phyloP scores from a whole-genome alignment of 2,113 vertebrate species.

The Ciconia boyciana region DNA sequence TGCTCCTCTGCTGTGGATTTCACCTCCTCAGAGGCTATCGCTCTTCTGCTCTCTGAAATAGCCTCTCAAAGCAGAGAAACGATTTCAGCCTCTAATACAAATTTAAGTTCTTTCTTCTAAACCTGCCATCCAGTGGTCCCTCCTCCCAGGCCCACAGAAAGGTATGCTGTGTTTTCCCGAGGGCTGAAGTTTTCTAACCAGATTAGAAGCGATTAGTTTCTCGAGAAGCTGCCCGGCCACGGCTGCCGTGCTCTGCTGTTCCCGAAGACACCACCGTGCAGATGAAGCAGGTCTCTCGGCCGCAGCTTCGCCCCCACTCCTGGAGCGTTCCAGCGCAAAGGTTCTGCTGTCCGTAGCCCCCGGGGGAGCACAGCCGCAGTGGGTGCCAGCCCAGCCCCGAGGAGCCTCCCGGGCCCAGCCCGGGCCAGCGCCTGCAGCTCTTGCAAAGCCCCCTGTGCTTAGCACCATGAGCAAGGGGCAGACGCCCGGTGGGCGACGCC shows the following conservation, averaged over 20 bases:
- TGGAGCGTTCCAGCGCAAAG: not conserved
- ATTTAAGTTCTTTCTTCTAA: not conserved
- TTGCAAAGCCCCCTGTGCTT: not conserved
- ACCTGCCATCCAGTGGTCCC: not conserved
- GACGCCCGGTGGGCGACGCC: not conserved
- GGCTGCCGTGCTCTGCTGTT: not conserved
- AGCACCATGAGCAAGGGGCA: not conserved
- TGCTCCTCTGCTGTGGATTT: not conserved
- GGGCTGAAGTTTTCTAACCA: not conserved
- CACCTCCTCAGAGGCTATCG: not conserved
- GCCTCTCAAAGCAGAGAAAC: not conserved
- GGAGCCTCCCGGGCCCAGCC: not conserved
- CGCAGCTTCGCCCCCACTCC: fast-evolving
- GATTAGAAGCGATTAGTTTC: not conserved
- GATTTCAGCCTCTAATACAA: not conserved
- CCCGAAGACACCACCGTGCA: fast-evolving
- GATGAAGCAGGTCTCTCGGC: fast-evolving
- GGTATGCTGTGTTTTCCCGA: not conserved
- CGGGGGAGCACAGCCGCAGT: not conserved
- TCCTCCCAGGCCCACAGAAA: not conserved
- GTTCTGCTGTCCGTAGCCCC: not conserved
- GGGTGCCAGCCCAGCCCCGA: not conserved
- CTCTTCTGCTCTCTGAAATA: not conserved
- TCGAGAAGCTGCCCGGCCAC: not conserved
- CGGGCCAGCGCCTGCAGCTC: not conserved